Evolutionary conservation across 2,888 invertebrate genomes (phyloP), one percentile per base, ranked within the genome.

Genomic region (Polia nebulosa): DNA sequence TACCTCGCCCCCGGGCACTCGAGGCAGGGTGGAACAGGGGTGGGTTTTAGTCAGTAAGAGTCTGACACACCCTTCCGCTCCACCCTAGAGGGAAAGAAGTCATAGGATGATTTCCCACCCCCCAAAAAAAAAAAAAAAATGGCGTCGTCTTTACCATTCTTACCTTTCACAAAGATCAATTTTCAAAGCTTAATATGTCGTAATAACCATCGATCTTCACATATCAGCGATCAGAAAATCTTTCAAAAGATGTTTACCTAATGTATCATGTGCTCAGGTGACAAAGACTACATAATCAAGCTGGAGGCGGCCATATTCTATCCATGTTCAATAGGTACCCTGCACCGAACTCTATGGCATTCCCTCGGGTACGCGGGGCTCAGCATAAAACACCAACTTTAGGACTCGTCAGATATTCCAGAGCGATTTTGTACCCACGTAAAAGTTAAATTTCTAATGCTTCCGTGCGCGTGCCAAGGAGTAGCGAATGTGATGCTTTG

Each of bases 371-470:
- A 6, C 72, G 0, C 15, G 27, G 34, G 55, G 20, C 32, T 36
- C 9, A 22, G 20, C 7, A 51, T 53, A 53, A 59, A 79, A 74
- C 32, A 79, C 32, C 32, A 63, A 58, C 11, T 78, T 63, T 72
- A 39, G 15, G 32, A 39, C 44, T 49, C 47, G 8, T 49, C 44
- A 20, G 17, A 11, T 39, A 73, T 74, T 63, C 39, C 8, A 36
- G 20, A 44, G 8, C 55, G n/a, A 25, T 36, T 49, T 39, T 60
- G 44, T 59, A 22, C 51, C 51, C 44, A 32, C 29, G 36, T 63
- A 44, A 39, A 55, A 41, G 36, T 59, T 20, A 17, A 64, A 61
- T 53, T 65, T 9, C 15, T 52, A 9, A 44, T 13, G 20, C 11
- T 44, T 52, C 41, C 27, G 52, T 39, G 41, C 25, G 44, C n/a